Evolutionary conservation across 2,888 invertebrate species (phyloP).

Genomic region (Limnephilus marmoratus): DNA sequence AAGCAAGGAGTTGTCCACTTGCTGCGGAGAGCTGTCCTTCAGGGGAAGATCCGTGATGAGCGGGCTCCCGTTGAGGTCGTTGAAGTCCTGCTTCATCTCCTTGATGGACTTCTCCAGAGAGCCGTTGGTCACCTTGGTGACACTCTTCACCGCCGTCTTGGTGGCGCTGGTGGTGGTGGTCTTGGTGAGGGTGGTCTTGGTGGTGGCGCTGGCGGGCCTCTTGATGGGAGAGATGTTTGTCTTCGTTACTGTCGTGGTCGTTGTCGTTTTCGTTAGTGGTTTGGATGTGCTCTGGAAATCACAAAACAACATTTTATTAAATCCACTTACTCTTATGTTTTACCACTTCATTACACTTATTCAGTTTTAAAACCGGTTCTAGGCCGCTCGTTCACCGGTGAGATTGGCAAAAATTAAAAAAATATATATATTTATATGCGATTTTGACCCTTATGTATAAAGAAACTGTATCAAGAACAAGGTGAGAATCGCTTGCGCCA

Average conservation of each 20-base stretch:
- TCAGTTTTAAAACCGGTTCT: no score
- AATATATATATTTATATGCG: no score
- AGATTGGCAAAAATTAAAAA: no score
- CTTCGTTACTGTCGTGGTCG: constrained; percentile 66
- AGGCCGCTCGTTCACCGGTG: no score
- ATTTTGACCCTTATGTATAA: no score
- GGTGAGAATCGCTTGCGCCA: no score
- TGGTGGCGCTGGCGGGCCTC: constrained; percentile 62
- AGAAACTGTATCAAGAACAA: no score
- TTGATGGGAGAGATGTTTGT: constrained; percentile 67
- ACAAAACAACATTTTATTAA: background rate
- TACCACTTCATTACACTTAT: background rate
- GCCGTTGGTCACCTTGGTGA: constrained; percentile 64
- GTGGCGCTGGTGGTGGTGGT: constrained; percentile 56
- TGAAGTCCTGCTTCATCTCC: constrained; percentile 56
- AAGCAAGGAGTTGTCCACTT: constrained; percentile 63
- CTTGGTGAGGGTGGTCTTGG: constrained; percentile 56
- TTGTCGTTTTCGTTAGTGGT: constrained; percentile 68
- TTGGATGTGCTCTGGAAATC: constrained; percentile 66
- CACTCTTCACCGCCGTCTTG: constrained; percentile 45
- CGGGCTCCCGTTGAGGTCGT: constrained; percentile 49
- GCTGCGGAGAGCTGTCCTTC: constrained; percentile 64
- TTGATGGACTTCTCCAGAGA: constrained; percentile 57
- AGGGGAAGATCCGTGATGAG: constrained; percentile 61
- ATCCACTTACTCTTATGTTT: background rate